Conservation (phyloP, 2,113 vertebrate species). For the Tenebrosternarchus preto region DNA sequence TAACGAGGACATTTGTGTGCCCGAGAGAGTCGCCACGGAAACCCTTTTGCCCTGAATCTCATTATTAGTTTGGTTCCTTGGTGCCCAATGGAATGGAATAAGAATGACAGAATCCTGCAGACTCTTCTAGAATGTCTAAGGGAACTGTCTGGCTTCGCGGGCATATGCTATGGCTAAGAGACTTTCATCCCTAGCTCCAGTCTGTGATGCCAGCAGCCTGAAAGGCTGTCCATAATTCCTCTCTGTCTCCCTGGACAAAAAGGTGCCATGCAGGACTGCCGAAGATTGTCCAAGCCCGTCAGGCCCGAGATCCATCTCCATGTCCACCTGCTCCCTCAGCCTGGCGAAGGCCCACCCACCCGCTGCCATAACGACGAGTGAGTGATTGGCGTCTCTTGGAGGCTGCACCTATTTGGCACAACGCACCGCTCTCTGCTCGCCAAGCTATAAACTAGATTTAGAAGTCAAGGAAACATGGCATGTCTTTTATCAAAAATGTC, state of each 20-base stretch:
- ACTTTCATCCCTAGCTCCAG: no score
- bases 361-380: slow-evolving; percentile 53
- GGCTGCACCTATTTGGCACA: slow-evolving; percentile 48
- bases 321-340: slow-evolving; percentile 57
- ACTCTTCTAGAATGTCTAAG: slow-evolving; percentile 36
- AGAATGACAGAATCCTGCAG: slow-evolving; percentile 50
- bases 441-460: slow-evolving; percentile 48
- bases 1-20: slow-evolving; percentile 62
- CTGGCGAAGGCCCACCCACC: slow-evolving; percentile 52
- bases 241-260: slow-evolving; percentile 4
- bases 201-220: no score
- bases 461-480: slow-evolving; percentile 42
- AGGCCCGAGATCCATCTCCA: slow-evolving; percentile 55
- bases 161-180: no score
- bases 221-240: neutral
- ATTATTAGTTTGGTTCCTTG: slow-evolving; percentile 64
- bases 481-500: slow-evolving; percentile 26
- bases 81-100: slow-evolving; percentile 31
- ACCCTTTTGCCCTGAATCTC: slow-evolving; percentile 58
- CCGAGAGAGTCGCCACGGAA: slow-evolving; percentile 38
- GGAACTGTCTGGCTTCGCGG: no score
- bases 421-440: slow-evolving; percentile 51
- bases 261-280: no score
- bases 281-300: slow-evolving; percentile 43
- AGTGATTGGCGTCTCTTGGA: slow-evolving; percentile 58